Percentiles rank a stretch among this genome's conserved stretches.
Evolutionary conservation across 2,797 vertebrate genomes (phyloP).

Genomic region (Enteromius afrohamiltoni): DNA sequence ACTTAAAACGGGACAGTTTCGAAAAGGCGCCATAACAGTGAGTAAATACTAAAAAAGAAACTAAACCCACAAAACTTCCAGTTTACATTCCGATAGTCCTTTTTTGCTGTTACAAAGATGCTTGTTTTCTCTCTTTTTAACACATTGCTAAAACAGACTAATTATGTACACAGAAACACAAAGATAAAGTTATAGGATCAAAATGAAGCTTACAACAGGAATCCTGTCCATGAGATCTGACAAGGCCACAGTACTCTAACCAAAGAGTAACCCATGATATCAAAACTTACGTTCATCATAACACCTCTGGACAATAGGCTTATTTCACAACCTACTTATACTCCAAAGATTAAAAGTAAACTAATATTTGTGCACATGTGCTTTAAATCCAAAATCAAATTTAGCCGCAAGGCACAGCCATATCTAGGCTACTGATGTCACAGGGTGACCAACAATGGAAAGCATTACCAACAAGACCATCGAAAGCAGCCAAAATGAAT

Average conservation of each 20-base stretch:
- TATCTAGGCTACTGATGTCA: slow-evolving; percentile 35
- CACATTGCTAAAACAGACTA: slow-evolving; percentile 14
- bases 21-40: slow-evolving; percentile 67
- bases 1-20: slow-evolving; percentile 75
- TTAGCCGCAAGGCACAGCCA: slow-evolving; percentile 18
- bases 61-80: slow-evolving; percentile 46
- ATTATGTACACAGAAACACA: slow-evolving; percentile 21
- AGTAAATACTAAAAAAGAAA: slow-evolving; percentile 69
- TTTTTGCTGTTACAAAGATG: background rate
- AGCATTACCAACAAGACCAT: slow-evolving; percentile 28
- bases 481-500: slow-evolving; percentile 25
- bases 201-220: slow-evolving; percentile 3
- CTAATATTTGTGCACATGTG: slow-evolving; percentile 27
- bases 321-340: slow-evolving; percentile 20
- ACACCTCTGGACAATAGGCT: slow-evolving; percentile 7
- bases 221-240: slow-evolving; percentile 12
- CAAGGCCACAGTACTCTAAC: slow-evolving; percentile 15
- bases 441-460: slow-evolving; percentile 34
- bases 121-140: background rate
- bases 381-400: slow-evolving; percentile 36
- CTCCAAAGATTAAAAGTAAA: slow-evolving; percentile 31
- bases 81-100: slow-evolving; percentile 23
- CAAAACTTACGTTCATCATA: background rate
- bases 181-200: background rate
- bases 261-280: slow-evolving; percentile 19